Evolutionary conservation across 2,888 invertebrate genomes (phyloP).

Genomic region (Parnassius mnemosyne): DNA sequence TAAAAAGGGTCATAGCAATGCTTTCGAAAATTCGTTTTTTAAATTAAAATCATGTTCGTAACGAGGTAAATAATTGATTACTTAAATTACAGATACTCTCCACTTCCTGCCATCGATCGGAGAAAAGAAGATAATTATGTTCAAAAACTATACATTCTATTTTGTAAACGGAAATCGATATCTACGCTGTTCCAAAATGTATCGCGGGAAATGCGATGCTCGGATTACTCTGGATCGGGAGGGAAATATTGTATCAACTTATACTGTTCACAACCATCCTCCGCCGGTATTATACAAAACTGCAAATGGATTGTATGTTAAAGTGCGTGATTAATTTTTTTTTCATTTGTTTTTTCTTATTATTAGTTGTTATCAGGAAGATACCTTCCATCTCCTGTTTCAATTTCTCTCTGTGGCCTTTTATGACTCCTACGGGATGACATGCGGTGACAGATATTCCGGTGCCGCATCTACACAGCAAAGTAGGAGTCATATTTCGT

Average conservation of each 20-base stretch:
- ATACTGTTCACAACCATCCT: background rate
- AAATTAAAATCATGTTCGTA: no score
- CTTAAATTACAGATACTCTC: background rate
- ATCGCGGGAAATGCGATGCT: conserved; percentile 35
- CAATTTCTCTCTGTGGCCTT: no score
- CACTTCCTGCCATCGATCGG: background rate
- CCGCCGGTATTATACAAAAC: background rate
- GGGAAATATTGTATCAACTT: background rate
- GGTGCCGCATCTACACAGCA: no score
- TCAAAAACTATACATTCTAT: conserved; percentile 22
- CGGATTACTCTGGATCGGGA: conserved; percentile 33
- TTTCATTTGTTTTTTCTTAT: no score
- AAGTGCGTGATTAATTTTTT: conserved; percentile 1
- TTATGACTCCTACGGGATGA: no score
- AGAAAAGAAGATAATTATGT: conserved; percentile 24
- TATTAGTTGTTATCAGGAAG: no score
- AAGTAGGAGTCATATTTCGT: no score
- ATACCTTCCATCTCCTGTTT: no score
- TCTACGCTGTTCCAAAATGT: conserved; percentile 42
- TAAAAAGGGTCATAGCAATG: no score
- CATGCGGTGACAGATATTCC: no score
- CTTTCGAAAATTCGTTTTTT: no score
- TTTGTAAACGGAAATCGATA: conserved; percentile 1
- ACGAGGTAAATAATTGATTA: no score
- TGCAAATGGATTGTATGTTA: background rate